Base-by-base conservation (phyloP, 2,888 invertebrate genomes). In the Leuctra nigra region DNA sequence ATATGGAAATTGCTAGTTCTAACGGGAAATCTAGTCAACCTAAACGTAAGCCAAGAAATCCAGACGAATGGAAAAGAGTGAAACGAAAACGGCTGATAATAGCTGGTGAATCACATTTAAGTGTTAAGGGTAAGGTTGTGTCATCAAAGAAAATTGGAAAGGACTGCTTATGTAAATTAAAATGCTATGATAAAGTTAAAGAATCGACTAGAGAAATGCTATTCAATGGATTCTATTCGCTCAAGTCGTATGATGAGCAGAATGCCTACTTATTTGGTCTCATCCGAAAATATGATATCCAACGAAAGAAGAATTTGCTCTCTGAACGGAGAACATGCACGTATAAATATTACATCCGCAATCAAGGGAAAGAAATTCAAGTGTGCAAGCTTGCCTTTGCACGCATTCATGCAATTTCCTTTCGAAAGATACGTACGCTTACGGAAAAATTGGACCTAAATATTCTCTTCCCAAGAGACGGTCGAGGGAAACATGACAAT, bases 371-470 rank as follows among this genome's bases (percentile, higher is more conserved):
- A 59, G 78, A 78, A 64, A 77, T 77, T 14, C 78, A 78, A 70
- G 76, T 79, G 23, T 79, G 79, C 65, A 78, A 78, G 67, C 75
- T 76, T 46, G 79, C 79, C 25, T 78, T 79, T 62, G 78, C 78
- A 67, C 78, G 78, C 64, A 79, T 79, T 57, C 79, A 79, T 70
- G 76, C 77, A 2, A 77, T 79, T 50, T 77, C 78, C 23, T 77
- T 77, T 64, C 70, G 78, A 62, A 79, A 79, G 68, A 78, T 79
- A 2, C 67, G 78, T 66, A 78, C 78, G 1, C 69, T 79, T 1
- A 78, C 78, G 63, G 77, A 78, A 64, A 79, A 79, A 68, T 76
- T 78, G 76, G 78, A 78, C 67, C 78, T 78, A 67, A 78, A 78
- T 53, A 73, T 79, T 1, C 76, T 78, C 75, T 78, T 77, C 63